Conservation (phyloP, 2,797 vertebrate genomes). For the Sphaeramia orbicularis region DNA sequence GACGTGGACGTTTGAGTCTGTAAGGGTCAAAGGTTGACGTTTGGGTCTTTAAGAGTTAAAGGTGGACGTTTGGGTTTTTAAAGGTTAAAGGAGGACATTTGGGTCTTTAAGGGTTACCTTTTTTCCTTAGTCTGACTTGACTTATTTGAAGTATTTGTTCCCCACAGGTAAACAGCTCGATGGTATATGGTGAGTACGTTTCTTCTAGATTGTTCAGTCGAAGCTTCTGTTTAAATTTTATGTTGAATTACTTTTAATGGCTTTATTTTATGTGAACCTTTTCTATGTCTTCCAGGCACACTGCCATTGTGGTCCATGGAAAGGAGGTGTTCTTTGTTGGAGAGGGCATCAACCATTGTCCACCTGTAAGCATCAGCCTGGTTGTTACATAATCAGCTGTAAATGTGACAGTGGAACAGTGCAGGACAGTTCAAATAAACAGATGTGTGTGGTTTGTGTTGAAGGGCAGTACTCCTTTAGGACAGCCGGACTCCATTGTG, state of each 20-base stretch:
- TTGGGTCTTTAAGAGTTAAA: no score
- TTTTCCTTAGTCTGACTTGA: neutral
- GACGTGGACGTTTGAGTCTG: no score
- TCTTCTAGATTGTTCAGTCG: neutral
- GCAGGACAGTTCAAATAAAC: neutral
- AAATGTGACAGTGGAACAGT: neutral
- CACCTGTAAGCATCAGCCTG: constrained; percentile 83
- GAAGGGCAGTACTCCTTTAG: constrained; percentile 91
- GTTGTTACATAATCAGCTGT: neutral
- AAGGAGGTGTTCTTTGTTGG: constrained; percentile 94
- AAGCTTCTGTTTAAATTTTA: neutral
- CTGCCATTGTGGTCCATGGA: constrained; percentile 93
- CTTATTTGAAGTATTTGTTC: neutral
- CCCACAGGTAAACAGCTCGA: constrained; percentile 93
- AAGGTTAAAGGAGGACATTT: no score
- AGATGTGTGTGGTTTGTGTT: constrained; percentile 14
- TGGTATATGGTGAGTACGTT: constrained; percentile 93
- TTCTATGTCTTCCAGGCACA: constrained; percentile 87
- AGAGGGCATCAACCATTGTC: constrained; percentile 90
- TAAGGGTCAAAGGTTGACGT: no score
- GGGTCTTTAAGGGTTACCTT: no score
- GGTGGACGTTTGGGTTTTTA: no score
- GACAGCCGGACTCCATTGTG: constrained; percentile 90
- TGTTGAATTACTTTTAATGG: neutral
- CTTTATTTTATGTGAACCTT: neutral